phyloP scores from a whole-genome alignment of 2,113 vertebrate genomes.

The Phaethornis superciliosus region DNA sequence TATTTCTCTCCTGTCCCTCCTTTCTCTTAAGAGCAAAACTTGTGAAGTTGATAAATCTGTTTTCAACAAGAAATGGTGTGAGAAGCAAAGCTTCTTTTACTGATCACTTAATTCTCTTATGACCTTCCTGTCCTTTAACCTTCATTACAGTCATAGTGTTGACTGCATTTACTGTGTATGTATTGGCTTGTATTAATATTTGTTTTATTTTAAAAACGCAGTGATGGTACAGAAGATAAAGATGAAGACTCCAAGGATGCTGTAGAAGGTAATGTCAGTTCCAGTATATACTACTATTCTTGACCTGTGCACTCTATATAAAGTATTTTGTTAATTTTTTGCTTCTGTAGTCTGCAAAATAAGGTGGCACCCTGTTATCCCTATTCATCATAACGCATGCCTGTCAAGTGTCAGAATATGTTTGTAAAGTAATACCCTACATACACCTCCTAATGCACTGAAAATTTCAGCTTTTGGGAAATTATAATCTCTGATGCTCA shows the following conservation, averaged over 20 bases:
- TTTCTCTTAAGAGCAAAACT: not conserved
- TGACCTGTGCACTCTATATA: not conserved
- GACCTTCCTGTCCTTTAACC: constrained; percentile 33
- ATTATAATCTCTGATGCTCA: not conserved
- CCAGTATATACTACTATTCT: not conserved
- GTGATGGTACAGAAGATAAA: constrained; percentile 92
- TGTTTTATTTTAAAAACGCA: constrained; percentile 69
- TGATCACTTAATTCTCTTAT: constrained; percentile 38
- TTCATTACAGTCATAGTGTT: constrained; percentile 45
- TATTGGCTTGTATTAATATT: not conserved
- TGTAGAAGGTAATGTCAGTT: constrained; percentile 80
- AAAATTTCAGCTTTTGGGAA: not conserved
- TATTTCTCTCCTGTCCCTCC: not conserved
- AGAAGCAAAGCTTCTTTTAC: constrained; percentile 76
- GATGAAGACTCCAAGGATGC: constrained; percentile 85
- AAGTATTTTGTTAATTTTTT: not conserved
- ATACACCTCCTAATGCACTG: not conserved
- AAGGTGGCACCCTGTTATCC: not conserved
- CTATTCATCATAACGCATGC: not conserved
- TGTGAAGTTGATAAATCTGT: not conserved
- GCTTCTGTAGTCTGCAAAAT: not conserved
- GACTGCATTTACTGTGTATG: not conserved
- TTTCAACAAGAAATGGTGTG: constrained; percentile 73
- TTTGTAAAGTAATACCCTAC: not conserved
- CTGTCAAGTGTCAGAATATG: not conserved